These are phyloP conservation scores for Tetramorium bicarinatum DNA, from an alignment of 2,888 invertebrate genomes.

Conservation along the genomic window DNA sequence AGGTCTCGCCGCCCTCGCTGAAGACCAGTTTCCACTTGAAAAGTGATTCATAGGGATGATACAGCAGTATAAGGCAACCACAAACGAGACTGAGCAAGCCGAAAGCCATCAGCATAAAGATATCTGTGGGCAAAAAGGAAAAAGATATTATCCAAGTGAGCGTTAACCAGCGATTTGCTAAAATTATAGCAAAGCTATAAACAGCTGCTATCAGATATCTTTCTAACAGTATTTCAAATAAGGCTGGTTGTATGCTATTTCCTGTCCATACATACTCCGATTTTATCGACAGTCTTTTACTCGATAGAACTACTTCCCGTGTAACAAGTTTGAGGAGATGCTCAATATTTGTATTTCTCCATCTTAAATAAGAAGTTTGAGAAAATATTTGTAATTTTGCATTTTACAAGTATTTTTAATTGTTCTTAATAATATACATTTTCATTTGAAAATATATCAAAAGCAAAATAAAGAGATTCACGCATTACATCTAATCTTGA, in stretches of 20 bases:
- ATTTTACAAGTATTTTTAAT: not conserved
- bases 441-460: not conserved
- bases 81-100: constrained; percentile 90
- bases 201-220: not conserved
- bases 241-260: not conserved
- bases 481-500: not conserved
- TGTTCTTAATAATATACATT: not conserved
- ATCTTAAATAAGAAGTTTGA: not conserved
- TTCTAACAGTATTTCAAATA: not conserved
- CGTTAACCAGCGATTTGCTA: not conserved
- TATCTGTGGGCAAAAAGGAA: constrained; percentile 87
- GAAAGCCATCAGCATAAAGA: constrained; percentile 90
- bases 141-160: not conserved
- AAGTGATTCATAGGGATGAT: constrained; percentile 92
- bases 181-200: constrained; percentile 17
- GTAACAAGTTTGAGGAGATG: not conserved
- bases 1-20: constrained; percentile 93
- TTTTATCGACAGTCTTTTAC: not conserved
- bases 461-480: not conserved
- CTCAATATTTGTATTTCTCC: not conserved
- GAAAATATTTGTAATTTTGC: not conserved
- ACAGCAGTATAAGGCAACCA: constrained; percentile 90
- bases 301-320: not conserved
- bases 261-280: not conserved
- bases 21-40: constrained; percentile 93